Evolutionary conservation across 2,797 vertebrate species (phyloP).

Genomic region (Acipenser oxyrinchus): DNA sequence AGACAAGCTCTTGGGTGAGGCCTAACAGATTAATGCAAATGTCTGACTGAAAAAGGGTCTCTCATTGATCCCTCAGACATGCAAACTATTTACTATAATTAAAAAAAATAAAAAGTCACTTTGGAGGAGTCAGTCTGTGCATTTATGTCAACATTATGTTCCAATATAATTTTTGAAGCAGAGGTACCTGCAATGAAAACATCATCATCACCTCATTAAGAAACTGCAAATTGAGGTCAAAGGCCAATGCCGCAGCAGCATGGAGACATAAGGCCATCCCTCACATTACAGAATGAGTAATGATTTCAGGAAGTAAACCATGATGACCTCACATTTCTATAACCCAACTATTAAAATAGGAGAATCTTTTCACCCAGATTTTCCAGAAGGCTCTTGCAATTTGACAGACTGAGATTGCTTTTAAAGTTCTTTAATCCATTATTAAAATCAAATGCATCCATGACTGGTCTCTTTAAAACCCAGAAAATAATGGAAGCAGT

Average conservation of each 20-base stretch:
- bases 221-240: conserved; percentile 1
- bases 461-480: too few species aligned
- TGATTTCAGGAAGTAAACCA: not conserved
- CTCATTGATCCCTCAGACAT: conserved; percentile 5
- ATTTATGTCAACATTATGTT: not conserved
- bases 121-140: not conserved
- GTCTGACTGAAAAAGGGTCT: conserved; percentile 12
- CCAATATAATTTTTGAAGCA: not conserved
- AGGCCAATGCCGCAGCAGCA: not conserved
- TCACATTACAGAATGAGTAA: not conserved
- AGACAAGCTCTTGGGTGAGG: conserved; percentile 20
- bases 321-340: not conserved
- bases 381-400: not conserved
- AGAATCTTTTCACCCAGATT: not conserved
- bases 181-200: not conserved
- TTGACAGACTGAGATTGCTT: not conserved
- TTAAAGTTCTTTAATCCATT: not conserved
- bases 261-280: not conserved
- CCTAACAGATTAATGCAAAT: conserved; percentile 37
- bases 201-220: not conserved
- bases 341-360: not conserved
- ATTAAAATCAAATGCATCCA: too few species aligned
- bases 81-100: not conserved
- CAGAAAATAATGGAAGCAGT: too few species aligned
- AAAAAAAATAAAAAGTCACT: too few species aligned